phyloP scores from a whole-genome alignment of 2,113 vertebrate species.

The Salvator merianae region DNA sequence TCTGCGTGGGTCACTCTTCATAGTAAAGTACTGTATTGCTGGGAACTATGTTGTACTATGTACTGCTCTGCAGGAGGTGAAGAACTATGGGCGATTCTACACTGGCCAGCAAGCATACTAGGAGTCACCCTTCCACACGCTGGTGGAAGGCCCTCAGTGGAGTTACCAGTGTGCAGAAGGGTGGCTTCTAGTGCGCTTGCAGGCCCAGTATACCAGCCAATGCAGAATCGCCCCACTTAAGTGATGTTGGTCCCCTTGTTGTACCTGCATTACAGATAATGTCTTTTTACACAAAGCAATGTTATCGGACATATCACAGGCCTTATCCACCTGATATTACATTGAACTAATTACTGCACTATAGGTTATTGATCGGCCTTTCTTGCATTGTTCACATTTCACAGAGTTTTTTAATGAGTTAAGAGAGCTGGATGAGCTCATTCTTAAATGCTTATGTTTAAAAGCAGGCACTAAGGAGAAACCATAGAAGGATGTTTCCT shows the following conservation, averaged over 20 bases:
- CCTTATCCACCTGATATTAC: background rate
- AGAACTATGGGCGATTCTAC: too few relatives aligned
- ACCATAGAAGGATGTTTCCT: background rate
- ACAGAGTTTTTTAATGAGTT: background rate
- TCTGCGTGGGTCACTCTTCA: slow-evolving; percentile 9
- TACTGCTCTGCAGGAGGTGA: too few relatives aligned
- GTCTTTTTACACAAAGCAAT: background rate
- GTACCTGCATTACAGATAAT: background rate
- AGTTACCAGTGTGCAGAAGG: too few relatives aligned
- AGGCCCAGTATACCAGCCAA: too few relatives aligned
- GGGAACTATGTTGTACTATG: background rate
- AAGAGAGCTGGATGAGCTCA: background rate
- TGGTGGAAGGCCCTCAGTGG: too few relatives aligned
- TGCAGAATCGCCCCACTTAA: background rate
- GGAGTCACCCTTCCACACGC: too few relatives aligned
- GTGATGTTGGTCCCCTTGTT: background rate
- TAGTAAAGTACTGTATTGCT: background rate
- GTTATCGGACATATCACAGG: background rate
- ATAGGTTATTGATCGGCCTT: background rate
- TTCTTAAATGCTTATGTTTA: background rate
- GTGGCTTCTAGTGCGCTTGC: too few relatives aligned
- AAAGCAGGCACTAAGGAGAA: background rate
- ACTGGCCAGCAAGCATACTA: too few relatives aligned
- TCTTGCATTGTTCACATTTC: background rate
- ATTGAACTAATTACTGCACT: background rate